Evolutionary conservation across 2,113 vertebrate genomes (phyloP), one percentile per base, ranked within the genome.

Genomic region (Ciconia maguari): DNA sequence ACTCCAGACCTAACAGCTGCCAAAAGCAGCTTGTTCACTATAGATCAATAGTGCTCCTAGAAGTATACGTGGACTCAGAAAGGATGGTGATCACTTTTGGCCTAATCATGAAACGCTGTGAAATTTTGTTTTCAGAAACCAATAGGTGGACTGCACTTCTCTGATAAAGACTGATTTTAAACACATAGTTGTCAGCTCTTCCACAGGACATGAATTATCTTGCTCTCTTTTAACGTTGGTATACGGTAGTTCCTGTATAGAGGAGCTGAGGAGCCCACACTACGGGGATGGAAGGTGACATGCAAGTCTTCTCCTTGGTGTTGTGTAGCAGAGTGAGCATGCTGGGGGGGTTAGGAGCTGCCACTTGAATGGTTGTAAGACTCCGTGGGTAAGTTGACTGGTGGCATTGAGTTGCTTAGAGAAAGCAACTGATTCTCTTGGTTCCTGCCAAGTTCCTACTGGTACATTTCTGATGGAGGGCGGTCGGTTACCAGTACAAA

Each of bases 1-100:
- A 46, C 84, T 90, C 74, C 54, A 94, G 87, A 41, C 55, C 55
- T 22, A 51, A 29, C 21, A 93, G 85, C 85, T 93, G 62, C 76
- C 60, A 74, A 51, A 61, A 90, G 54, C 62, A 80, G 48, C 60
- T 80, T 57, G 52, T 46, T 90, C 2, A 5, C 51, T 58, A 0
- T 13, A 21, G 92, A 89, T 93, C 87, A 51, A 29, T 91, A 84
- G 25, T 2, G 24, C 83, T 94, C 62, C 70, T 94, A 6, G 52
- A 78, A 52, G 65, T 3, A 0, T 9, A 1, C 1, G 1, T 72
- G 72, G 82, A 30, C 49, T 79, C 10, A 2, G 42, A 74, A 58
- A 14, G 44, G 32, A 10, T 29, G 36, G 25, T 25, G 20, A 4
- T 83, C 0, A 0, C 62, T 46, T 61, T 21, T 77, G 62, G 46